phyloP scores from a whole-genome alignment of 2,888 invertebrate species.

The Philopedon plagiatum region DNA sequence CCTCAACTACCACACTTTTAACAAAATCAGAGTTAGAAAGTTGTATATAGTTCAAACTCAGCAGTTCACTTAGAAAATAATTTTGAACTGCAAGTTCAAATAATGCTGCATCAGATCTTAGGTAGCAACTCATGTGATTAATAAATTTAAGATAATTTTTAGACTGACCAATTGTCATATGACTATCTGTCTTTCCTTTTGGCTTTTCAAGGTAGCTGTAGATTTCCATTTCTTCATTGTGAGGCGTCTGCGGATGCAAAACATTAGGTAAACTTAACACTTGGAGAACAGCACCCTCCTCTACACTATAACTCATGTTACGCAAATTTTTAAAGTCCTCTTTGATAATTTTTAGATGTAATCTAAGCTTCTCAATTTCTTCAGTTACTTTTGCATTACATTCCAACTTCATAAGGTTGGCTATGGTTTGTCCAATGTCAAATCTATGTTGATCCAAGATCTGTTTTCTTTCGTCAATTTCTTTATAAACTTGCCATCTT shows the following conservation, averaged over 20 bases:
- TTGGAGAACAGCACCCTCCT: slow-evolving; percentile 78
- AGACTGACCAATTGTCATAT: slow-evolving; percentile 72
- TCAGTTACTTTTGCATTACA: slow-evolving; percentile 58
- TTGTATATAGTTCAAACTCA: slow-evolving; percentile 73
- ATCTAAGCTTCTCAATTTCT: slow-evolving; percentile 71
- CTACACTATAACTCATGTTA: slow-evolving; percentile 78
- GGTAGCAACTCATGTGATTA: slow-evolving; percentile 75
- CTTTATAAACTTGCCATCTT: slow-evolving; percentile 76
- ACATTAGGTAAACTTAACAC: slow-evolving; percentile 80
- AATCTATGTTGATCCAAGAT: slow-evolving; percentile 71
- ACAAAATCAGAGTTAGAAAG: slow-evolving; percentile 86
- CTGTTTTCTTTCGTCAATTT: slow-evolving; percentile 70
- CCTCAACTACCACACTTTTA: slow-evolving; percentile 82
- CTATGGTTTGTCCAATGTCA: slow-evolving; percentile 71
- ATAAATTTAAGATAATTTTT: slow-evolving; percentile 73
- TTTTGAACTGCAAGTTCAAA: slow-evolving; percentile 78
- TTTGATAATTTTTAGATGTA: slow-evolving; percentile 68
- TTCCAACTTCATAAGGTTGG: slow-evolving; percentile 66
- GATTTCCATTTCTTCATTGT: slow-evolving; percentile 61
- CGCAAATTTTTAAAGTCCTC: slow-evolving; percentile 76
- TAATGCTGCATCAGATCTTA: slow-evolving; percentile 78
- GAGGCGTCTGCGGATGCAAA: slow-evolving; percentile 77
- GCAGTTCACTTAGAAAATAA: slow-evolving; percentile 69
- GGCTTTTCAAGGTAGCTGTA: slow-evolving; percentile 61
- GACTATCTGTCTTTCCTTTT: slow-evolving; percentile 66